Evolutionary conservation across 2,113 vertebrate species (phyloP), one percentile per base, ranked within the genome.

Genomic region (Rostratula benghalensis): DNA sequence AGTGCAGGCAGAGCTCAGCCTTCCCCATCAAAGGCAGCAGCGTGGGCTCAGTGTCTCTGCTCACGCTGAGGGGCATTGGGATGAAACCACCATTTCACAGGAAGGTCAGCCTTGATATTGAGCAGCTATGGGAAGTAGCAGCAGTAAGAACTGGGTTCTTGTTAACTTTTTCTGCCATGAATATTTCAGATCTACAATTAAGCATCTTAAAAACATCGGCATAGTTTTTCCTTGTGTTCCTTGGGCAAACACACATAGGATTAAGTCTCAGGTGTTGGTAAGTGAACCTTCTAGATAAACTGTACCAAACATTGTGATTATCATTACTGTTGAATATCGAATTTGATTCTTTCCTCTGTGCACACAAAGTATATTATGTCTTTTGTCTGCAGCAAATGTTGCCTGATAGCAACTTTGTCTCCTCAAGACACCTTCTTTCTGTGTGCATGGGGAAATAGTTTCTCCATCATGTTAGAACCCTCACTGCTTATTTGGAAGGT

Each of bases 11-110:
- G 33, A 70, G 37, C 15, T 88, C 39, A 56, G 37, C 53, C 56
- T 48, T 75, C 18, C 0, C 31, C 50, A 1, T 65, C n/a, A 24
- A 27, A 80, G 28, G 20, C 27, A 67, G 39, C 28, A 24, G 27
- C 2, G 0, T 28, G 45, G 46, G 46, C 30, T 60, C 11, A 5
- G 31, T 51, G 2, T n/a, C 16, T 53, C 17, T 65, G 24, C 8
- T 77, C 4, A 4, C 7, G 7, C 25, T 22, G 27, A 51, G 35
- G 20, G 41, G 18, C 19, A 21, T 6, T 54, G 37, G 31, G 35
- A 64, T 78, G 56, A 60, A 64, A 33, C 10, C 13, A 43, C 20
- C 24, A 6, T 48, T 76, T 61, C 21, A 48, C 33, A 65, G 19
- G 28, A 45, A 71, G 65, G 37, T 70, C 31, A 33, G 33, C 50